Conservation (phyloP, 2,113 vertebrate species). For the Poeciliopsis retropinna region DNA sequence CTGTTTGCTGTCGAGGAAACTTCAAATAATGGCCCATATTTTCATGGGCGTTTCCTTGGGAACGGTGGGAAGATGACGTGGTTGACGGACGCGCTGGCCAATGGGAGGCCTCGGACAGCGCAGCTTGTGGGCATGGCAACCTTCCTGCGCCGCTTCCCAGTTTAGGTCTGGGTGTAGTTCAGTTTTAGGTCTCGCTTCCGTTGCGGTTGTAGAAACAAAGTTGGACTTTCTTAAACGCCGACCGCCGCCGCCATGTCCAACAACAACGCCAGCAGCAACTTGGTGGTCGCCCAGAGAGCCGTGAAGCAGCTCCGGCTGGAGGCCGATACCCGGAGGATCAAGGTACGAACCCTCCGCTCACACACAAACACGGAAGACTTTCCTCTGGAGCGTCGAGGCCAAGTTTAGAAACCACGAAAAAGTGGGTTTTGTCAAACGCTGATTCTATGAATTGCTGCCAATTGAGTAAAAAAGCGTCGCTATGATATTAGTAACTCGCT, state of each 20-base stretch:
- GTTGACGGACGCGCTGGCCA: constrained; percentile 31
- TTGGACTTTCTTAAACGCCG: not conserved
- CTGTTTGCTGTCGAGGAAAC: constrained; percentile 46
- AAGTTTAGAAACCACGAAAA: constrained; percentile 8
- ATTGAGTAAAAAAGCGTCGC: not conserved
- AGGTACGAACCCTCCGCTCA: constrained; percentile 67
- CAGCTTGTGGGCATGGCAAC: constrained; percentile 17
- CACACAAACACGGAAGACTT: constrained; percentile 57
- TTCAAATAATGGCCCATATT: constrained; percentile 20
- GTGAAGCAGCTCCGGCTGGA: constrained; percentile 82
- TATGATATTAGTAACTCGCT: not conserved
- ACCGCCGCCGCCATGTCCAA: constrained; percentile 76
- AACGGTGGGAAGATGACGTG: constrained; percentile 3
- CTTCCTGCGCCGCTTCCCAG: constrained; percentile 23
- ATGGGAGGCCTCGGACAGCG: not conserved
- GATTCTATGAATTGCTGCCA: not conserved
- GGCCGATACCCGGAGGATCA: constrained; percentile 77
- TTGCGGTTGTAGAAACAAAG: not conserved
- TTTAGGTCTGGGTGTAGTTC: constrained; percentile 26
- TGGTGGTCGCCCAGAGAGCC: constrained; percentile 74
- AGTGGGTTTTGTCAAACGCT: constrained; percentile 3
- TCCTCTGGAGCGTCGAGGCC: constrained; percentile 44
- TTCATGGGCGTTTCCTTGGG: constrained; percentile 13
- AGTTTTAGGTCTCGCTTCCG: constrained; percentile 53
- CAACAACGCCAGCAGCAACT: constrained; percentile 79